These are phyloP conservation scores for Micronycteris hirsuta DNA, from an alignment of 2,113 vertebrate genomes.

Conservation along the genomic window DNA sequence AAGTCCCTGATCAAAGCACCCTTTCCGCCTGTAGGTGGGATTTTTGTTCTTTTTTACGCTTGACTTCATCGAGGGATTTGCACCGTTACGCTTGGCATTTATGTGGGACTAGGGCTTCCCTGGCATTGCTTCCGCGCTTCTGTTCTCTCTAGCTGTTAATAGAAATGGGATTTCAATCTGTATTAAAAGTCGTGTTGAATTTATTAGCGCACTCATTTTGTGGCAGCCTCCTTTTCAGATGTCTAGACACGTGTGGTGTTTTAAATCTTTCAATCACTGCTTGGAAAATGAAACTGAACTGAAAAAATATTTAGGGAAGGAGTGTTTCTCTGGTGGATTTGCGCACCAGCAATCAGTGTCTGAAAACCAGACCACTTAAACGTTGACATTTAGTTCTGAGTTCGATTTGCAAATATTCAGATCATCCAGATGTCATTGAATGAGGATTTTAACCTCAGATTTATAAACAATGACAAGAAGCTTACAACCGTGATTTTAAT, in stretches of 20 bases:
- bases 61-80: slow-evolving; percentile 36
- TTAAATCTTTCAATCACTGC: not conserved
- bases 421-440: not conserved
- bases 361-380: not conserved
- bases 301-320: slow-evolving; percentile 15
- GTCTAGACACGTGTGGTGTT: not conserved
- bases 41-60: slow-evolving; percentile 56
- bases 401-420: not conserved
- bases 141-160: not conserved
- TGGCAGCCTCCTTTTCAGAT: not conserved
- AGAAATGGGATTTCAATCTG: not conserved
- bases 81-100: not conserved
- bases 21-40: not conserved
- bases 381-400: not conserved
- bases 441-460: slow-evolving; percentile 21
- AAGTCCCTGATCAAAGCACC: slow-evolving; percentile 53
- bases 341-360: not conserved
- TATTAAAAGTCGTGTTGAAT: not conserved
- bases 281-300: slow-evolving; percentile 17
- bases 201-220: not conserved
- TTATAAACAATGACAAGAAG: slow-evolving; percentile 9
- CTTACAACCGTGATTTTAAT: not conserved
- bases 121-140: not conserved
- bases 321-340: not conserved
- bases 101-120: not conserved